Percentiles rank a stretch among this genome's conserved stretches.
phyloP scores from a whole-genome alignment of 2,797 vertebrate genomes.

The Heliangelus exortis region DNA sequence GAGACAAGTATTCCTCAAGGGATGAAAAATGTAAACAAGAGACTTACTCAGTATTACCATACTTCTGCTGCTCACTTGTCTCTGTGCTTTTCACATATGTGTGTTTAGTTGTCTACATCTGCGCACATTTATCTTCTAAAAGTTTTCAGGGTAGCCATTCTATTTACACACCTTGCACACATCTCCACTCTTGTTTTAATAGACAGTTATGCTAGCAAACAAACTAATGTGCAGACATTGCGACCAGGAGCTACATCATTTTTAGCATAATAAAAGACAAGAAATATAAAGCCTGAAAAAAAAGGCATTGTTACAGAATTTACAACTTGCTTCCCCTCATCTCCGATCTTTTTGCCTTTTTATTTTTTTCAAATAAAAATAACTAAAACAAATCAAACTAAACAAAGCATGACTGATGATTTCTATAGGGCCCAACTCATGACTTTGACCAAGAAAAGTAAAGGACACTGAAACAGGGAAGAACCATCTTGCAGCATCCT shows the following conservation, averaged over 20 bases:
- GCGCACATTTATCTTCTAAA: neutral
- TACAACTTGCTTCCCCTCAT: neutral
- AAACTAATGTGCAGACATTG: neutral
- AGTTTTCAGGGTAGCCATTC: neutral
- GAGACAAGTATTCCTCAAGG: neutral
- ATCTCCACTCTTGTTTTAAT: neutral
- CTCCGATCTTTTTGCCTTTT: neutral
- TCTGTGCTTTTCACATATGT: neutral
- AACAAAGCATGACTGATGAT: neutral
- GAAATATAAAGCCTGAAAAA: neutral
- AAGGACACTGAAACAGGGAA: neutral
- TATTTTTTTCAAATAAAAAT: too few relatives aligned
- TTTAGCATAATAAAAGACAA: neutral
- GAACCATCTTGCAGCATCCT: neutral
- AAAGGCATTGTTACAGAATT: neutral
- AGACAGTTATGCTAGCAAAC: neutral
- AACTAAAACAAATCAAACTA: neutral
- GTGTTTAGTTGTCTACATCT: neutral
- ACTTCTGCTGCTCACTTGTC: neutral
- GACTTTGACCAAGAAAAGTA: neutral
- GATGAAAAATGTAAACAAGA: neutral
- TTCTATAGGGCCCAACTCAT: neutral
- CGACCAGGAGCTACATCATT: neutral
- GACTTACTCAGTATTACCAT: neutral
- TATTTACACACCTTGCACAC: neutral